Percentiles rank a stretch among this genome's conserved stretches.
Evolutionary conservation across 1,140 invertebrate genomes (phyloP).

Genomic region (Chrysoperla carnea): DNA sequence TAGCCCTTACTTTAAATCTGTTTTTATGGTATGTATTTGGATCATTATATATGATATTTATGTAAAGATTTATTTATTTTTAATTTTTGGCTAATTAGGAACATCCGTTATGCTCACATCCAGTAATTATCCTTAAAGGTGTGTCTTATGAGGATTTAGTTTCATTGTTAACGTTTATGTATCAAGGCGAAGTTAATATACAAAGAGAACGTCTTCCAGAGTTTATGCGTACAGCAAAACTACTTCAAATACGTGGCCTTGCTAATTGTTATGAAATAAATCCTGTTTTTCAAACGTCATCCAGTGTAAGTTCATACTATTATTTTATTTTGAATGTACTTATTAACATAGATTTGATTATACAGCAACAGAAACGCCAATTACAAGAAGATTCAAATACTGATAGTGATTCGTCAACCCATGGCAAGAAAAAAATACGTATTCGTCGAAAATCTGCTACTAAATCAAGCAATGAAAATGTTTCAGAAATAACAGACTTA

Average conservation of each 20-base stretch:
- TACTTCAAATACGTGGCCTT: conserved; percentile 53
- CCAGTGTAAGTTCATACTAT: too few species aligned
- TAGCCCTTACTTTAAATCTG: conserved; percentile 27
- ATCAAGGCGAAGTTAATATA: conserved; percentile 58
- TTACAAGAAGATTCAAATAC: too few species aligned
- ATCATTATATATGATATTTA: not conserved
- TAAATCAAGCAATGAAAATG: too few species aligned
- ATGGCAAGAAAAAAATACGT: too few species aligned
- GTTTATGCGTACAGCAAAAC: conserved; percentile 53
- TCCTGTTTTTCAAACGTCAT: too few species aligned
- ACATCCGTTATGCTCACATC: conserved; percentile 62
- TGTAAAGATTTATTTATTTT: not conserved
- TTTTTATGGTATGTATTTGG: conserved; percentile 21
- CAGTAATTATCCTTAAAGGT: conserved; percentile 62
- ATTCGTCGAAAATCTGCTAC: too few species aligned
- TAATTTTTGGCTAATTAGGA: conserved; percentile 26
- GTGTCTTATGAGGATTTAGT: conserved; percentile 44
- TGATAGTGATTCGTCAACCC: too few species aligned
- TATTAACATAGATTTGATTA: too few species aligned
- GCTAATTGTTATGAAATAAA: conserved; percentile 1
- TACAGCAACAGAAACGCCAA: too few species aligned
- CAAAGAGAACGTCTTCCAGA: conserved; percentile 48
- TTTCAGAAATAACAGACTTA: too few species aligned
- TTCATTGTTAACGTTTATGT: conserved; percentile 57
- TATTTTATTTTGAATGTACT: too few species aligned